Evolutionary conservation across 1,140 invertebrate genomes (phyloP), one percentile per base, ranked within the genome.

Genomic region (Acyrthosiphon pisum): DNA sequence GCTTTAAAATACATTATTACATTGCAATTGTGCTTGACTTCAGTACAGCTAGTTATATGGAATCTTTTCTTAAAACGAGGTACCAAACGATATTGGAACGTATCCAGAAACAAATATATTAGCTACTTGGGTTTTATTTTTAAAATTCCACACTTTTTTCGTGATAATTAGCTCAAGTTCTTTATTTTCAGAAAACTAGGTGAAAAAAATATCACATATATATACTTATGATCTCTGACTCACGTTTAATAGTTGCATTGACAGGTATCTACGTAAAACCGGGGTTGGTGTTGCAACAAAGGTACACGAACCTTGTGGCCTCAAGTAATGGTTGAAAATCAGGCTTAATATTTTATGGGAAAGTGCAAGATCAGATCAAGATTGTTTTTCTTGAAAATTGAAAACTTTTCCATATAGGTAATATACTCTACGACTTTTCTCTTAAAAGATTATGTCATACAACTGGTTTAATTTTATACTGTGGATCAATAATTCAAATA

Each of bases 1-100:
- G 14, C 60, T 76, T 76, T n/a, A 35, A 35, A 76, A 76, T 76
- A 76, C n/a, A n/a, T 76, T 76, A 76, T 76, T 76, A 76, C 14
- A 35, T 76, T n/a, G 60, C 0, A 35, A n/a, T 76, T 35, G n/a
- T 76, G n/a, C 30, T 76, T 76, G 14, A 76, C 30, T 76, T 6
- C 60, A 76, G 60, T 76, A 76, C 60, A 76, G 60, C n/a, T 76
- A 18, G 60, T 76, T 76, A 76, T 76, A 76, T 76, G 60, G n/a
- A 76, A 76, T 76, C n/a, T 76, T n/a, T 76, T 14, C 60, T 76
- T 35, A 76, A 60, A 76, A 76, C 60, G 30, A n/a, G 18, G 60
- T 76, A 76, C 14, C n/a, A 76, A 76, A 30, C 14, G 41, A 41
- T 2, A 76, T 76, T 76, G 30, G 60, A 76, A n/a, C 14, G 26